Evolutionary conservation across 30 jellyfish, hydroid and myxozoan genomes (phyloP), one percentile per base, ranked within the genome.

Genomic region (Morbakka virulenta): DNA sequence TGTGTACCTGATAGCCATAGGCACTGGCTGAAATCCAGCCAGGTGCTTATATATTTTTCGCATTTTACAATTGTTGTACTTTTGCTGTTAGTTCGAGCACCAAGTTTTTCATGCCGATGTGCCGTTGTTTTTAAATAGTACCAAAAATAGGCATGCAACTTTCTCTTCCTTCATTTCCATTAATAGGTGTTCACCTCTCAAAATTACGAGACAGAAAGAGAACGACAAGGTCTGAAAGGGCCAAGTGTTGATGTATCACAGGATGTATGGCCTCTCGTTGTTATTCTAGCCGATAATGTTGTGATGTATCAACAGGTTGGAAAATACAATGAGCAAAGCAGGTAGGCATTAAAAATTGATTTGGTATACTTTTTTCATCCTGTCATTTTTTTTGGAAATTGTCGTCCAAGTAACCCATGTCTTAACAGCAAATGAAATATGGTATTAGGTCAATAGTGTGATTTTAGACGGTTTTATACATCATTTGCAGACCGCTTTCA

Each of bases 281-380:
- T 89, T 30, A 67, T 89, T 62, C 48, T 83, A 53, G 83, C 93
- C 20, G 97, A 89, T 62, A 89, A 77, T 72, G 88, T 89, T 9
- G 97, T 89, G 53, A 89, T 89, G 97, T 89, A 94, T 94, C 97
- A 89, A 36, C 91, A 83, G 64, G 86, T 73, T 62, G 95, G 95
- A n/a, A 89, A 82, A 67, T 84, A 82, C 69, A 51, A 61, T 41
- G 89, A 70, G 31, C 93, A 93, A 0, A 67, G 72, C 23, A 79
- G 89, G 97, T 89, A 32, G 32, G 86, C n/a, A n/a, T n/a, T n/a
- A n/a, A n/a, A n/a, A n/a, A n/a, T n/a, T n/a, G 3, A 52, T n/a
- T n/a, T n/a, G n/a, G n/a, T n/a, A n/a, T n/a, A n/a, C n/a, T n/a
- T n/a, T n/a, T n/a, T n/a, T 47, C 12, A 47, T 47, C 14, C 61